Evolutionary conservation across 1,140 invertebrate genomes (phyloP).

Genomic region (Conopomorpha cramerella): DNA sequence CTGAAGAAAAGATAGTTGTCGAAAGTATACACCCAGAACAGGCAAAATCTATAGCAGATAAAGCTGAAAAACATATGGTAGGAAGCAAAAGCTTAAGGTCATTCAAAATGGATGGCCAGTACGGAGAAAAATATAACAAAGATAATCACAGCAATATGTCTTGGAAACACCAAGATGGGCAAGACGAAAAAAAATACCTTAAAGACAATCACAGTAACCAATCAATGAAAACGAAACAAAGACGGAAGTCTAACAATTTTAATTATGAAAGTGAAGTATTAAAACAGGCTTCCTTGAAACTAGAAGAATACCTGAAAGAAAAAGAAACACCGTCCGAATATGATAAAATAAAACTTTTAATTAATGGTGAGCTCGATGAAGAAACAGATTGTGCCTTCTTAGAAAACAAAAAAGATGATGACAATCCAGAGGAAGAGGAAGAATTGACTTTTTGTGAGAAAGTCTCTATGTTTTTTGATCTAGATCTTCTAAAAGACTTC

Average conservation of each 20-base stretch:
- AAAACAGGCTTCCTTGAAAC: slow-evolving; percentile 48
- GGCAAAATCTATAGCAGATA: slow-evolving; percentile 35
- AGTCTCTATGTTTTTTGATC: slow-evolving; percentile 66
- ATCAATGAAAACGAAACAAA: slow-evolving; percentile 25
- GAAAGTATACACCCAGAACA: slow-evolving; percentile 41
- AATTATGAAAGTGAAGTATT: slow-evolving; percentile 51
- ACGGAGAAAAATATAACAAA: slow-evolving; percentile 41
- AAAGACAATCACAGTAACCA: slow-evolving; percentile 50
- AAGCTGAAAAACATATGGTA: slow-evolving; percentile 35
- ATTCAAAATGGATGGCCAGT: slow-evolving; percentile 43
- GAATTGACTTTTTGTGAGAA: slow-evolving; percentile 53
- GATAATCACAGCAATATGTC: slow-evolving; percentile 47
- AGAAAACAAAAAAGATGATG: slow-evolving; percentile 15
- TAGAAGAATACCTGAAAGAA: slow-evolving; percentile 46
- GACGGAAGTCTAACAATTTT: slow-evolving; percentile 45
- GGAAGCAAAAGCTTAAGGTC: slow-evolving; percentile 40
- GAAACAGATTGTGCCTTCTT: slow-evolving; percentile 22
- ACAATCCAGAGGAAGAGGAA: slow-evolving; percentile 16
- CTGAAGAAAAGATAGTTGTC: slow-evolving; percentile 47
- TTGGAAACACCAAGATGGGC: slow-evolving; percentile 33
- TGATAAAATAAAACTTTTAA: slow-evolving; percentile 27
- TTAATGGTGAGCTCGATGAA: slow-evolving; percentile 11
- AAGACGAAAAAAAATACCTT: slow-evolving; percentile 40
- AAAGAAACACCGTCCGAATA: slow-evolving; percentile 22
- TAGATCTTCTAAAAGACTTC: slow-evolving; percentile 68